Conservation (phyloP, 2,113 vertebrate species). For the Paedocypris sp. region DNA sequence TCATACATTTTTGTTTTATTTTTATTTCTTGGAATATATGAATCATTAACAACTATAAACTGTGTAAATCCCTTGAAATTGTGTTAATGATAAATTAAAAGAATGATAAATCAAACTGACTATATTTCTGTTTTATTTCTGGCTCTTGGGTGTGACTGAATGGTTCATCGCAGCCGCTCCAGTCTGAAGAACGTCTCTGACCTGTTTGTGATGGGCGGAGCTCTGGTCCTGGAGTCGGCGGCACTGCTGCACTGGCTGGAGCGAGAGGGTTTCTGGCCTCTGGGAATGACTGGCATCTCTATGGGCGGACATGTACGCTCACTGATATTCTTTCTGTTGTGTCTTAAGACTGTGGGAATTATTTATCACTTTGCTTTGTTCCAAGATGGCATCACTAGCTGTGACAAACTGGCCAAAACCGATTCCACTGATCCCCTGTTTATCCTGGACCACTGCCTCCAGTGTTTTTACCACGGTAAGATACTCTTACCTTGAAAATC, state of each 20-base stretch:
- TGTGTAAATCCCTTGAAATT: too few relatives aligned
- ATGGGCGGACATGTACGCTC: slow-evolving; percentile 95
- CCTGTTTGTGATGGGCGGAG: slow-evolving; percentile 96
- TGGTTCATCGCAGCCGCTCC: slow-evolving; percentile 73
- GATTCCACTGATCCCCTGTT: slow-evolving; percentile 86
- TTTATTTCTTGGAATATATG: too few relatives aligned
- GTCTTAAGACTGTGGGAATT: neutral
- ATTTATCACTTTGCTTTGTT: slow-evolving; percentile 3
- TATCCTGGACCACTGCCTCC: slow-evolving; percentile 97
- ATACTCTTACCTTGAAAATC: too few relatives aligned
- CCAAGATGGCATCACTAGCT: slow-evolving; percentile 92
- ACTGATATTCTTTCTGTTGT: neutral
- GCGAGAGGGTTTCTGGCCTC: slow-evolving; percentile 87
- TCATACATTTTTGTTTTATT: too few relatives aligned
- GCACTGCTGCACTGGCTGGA: slow-evolving; percentile 90
- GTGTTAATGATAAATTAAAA: too few relatives aligned
- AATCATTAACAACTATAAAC: too few relatives aligned
- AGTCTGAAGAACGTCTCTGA: slow-evolving; percentile 94
- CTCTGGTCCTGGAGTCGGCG: slow-evolving; percentile 87
- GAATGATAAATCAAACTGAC: too few relatives aligned
- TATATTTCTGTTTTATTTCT: too few relatives aligned
- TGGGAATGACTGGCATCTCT: slow-evolving; percentile 96
- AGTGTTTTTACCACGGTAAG: slow-evolving; percentile 94
- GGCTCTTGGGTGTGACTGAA: too few relatives aligned
- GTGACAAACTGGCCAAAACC: slow-evolving; percentile 97